Evolutionary conservation across 2,888 invertebrate species (phyloP).

Genomic region (Panzeria rudis): DNA sequence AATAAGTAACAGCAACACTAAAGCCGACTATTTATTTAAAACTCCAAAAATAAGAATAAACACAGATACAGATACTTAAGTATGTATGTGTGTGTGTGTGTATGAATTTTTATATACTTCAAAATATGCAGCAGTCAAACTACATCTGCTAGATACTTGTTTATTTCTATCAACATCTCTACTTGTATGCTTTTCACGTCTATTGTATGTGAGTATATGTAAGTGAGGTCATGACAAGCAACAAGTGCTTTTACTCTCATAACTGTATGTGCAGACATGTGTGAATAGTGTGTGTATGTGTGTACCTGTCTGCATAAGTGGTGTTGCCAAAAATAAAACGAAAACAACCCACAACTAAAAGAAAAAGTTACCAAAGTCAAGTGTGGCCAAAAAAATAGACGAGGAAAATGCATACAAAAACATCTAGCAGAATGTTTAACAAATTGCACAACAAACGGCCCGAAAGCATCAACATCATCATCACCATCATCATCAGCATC

Average conservation of each 20-base stretch:
- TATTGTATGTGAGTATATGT: not conserved
- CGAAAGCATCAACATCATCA: conserved; percentile 50
- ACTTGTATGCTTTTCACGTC: conserved; percentile 5
- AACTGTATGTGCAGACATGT: not conserved
- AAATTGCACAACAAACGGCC: conserved; percentile 66
- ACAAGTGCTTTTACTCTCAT: conserved; percentile 58
- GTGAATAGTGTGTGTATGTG: conserved; percentile 2
- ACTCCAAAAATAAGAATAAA: conserved; percentile 15
- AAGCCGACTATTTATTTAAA: conserved; percentile 27
- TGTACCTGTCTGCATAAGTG: conserved; percentile 15
- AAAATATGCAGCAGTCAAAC: conserved; percentile 2
- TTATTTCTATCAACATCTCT: conserved; percentile 7
- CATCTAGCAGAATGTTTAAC: conserved; percentile 52
- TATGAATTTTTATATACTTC: not conserved
- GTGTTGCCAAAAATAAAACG: conserved; percentile 69
- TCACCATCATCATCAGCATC: conserved; percentile 28
- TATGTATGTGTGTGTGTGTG: not conserved
- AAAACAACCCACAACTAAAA: conserved; percentile 53
- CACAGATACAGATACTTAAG: not conserved
- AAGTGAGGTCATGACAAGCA: conserved; percentile 44
- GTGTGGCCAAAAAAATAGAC: conserved; percentile 59
- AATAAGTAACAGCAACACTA: conserved; percentile 25
- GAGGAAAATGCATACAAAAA: conserved; percentile 23
- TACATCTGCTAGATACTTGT: conserved; percentile 16
- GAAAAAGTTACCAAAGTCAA: conserved; percentile 72